Conservation (phyloP, 2,888 invertebrate genomes). For the Luperina nickerlii region DNA sequence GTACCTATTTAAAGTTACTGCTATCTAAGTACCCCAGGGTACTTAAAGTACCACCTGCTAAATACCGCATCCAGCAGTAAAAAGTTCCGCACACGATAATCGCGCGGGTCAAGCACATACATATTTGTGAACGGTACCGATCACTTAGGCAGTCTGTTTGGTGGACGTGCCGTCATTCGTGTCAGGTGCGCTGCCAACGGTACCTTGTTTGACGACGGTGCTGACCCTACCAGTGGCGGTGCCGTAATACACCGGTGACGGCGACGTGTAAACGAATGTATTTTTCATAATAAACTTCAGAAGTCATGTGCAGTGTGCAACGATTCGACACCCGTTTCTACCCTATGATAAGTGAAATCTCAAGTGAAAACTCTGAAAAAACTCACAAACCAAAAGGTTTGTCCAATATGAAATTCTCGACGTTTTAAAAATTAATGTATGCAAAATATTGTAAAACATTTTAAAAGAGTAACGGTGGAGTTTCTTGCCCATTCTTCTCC, state of each 20-base stretch:
- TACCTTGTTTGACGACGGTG: slow-evolving; percentile 86
- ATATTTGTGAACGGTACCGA: slow-evolving; percentile 87
- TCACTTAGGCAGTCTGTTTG: slow-evolving; percentile 87
- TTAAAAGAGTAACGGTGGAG: too few relatives aligned
- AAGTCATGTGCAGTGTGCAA: neutral
- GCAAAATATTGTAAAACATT: too few relatives aligned
- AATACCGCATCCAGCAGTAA: slow-evolving; percentile 61
- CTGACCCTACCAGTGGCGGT: slow-evolving; percentile 80
- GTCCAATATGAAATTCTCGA: too few relatives aligned
- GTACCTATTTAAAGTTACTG: neutral
- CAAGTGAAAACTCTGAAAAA: neutral
- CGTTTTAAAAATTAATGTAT: neutral
- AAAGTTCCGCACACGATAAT: slow-evolving; percentile 61
- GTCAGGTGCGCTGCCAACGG: slow-evolving; percentile 87
- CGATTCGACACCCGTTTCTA: neutral
- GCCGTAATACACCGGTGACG: slow-evolving; percentile 65
- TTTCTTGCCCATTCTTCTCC: too few relatives aligned
- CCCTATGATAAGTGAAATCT: neutral
- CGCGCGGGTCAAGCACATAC: slow-evolving; percentile 74
- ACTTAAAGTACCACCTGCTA: slow-evolving; percentile 16
- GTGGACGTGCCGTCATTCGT: slow-evolving; percentile 84
- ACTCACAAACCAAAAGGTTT: neutral
- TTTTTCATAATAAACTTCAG: slow-evolving; percentile 2
- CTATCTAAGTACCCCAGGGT: neutral
- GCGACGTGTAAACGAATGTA: neutral